Percentiles rank a stretch among this genome's conserved stretches.
These are phyloP conservation scores for Puma concolor DNA, from an alignment of 2,113 vertebrate genomes.

Conservation along the genomic window DNA sequence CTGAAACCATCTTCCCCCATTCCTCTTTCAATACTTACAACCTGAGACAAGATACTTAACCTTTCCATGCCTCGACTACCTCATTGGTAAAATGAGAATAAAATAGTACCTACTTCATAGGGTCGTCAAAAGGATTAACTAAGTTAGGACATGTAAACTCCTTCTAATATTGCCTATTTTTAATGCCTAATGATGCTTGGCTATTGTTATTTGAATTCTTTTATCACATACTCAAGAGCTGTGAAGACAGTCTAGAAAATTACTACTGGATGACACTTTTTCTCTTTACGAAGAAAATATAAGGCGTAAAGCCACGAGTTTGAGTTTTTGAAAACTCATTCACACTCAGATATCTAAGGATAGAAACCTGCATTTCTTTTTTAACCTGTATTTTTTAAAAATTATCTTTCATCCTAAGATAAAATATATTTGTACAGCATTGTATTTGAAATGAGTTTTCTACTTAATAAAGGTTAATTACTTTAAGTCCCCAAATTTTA, in stretches of 20 bases:
- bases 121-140: not conserved
- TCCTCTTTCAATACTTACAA: not conserved
- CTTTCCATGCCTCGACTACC: not conserved
- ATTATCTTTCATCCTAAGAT: not conserved
- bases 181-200: not conserved
- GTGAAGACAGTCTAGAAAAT: not conserved
- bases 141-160: not conserved
- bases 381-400: not conserved
- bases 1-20: not conserved
- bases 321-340: slow-evolving; percentile 1
- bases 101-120: not conserved
- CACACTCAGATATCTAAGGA: not conserved
- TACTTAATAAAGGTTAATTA: not conserved
- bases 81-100: not conserved
- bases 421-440: slow-evolving; percentile 2
- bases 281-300: not conserved
- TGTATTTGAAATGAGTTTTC: slow-evolving; percentile 44
- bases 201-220: not conserved
- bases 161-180: slow-evolving; percentile 20
- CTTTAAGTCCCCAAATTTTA: not conserved
- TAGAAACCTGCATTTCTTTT: slow-evolving; percentile 27
- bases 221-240: not conserved
- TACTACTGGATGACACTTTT: not conserved
- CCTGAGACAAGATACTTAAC: not conserved
- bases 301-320: not conserved